phyloP scores from a whole-genome alignment of 2,797 vertebrate species.

The Sebastes kiyomatsui region DNA sequence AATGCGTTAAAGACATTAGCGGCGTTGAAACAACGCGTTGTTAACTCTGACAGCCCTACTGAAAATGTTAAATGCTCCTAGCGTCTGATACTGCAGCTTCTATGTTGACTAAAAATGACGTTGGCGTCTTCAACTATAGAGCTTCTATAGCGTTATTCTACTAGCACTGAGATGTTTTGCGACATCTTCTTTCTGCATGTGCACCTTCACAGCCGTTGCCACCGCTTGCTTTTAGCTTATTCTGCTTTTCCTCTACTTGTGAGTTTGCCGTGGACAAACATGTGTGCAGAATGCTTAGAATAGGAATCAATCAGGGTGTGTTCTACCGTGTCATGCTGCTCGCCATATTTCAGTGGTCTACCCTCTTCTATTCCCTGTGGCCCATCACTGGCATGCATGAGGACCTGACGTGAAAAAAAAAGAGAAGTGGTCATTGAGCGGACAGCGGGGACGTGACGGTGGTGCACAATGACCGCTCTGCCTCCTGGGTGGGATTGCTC shows the following conservation, averaged over 20 bases:
- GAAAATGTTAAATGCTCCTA: background rate
- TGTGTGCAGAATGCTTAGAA: slow-evolving; percentile 12
- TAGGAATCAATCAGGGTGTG: slow-evolving; percentile 34
- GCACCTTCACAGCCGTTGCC: no score
- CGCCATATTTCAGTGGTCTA: slow-evolving; percentile 14
- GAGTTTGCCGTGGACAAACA: background rate
- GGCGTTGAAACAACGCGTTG: no score
- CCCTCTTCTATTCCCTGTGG: slow-evolving; percentile 1
- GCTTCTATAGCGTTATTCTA: background rate
- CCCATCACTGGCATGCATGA: slow-evolving; percentile 31
- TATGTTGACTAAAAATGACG: rapidly evolving
- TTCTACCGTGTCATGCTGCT: background rate
- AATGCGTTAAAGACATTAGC: no score
- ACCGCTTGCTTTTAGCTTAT: background rate
- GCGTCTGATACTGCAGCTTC: background rate
- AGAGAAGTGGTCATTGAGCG: slow-evolving; percentile 44
- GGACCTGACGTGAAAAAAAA: slow-evolving; percentile 30
- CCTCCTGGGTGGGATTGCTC: slow-evolving; percentile 22
- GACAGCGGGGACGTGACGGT: slow-evolving; percentile 38
- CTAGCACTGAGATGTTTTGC: no score
- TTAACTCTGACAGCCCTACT: no score
- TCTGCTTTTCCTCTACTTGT: background rate
- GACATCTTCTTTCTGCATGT: background rate
- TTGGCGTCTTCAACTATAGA: no score
- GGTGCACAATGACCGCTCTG: slow-evolving; percentile 25